phyloP scores from a whole-genome alignment of 2,888 invertebrate species.

The Dryomyza anilis region DNA sequence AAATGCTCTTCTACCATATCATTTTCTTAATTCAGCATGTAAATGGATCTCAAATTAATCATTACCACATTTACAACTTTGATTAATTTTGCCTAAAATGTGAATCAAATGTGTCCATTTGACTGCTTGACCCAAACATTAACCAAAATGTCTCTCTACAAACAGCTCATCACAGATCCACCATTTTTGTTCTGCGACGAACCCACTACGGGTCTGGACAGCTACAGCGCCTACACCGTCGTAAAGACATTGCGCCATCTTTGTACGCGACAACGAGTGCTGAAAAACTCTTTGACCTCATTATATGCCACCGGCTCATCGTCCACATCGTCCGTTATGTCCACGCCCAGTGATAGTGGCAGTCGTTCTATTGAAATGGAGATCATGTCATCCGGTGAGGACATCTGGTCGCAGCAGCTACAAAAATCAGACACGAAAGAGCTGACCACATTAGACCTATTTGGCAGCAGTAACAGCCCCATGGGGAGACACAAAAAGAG shows the following conservation, averaged over 20 bases:
- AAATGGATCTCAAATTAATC: no score
- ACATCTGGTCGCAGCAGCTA: constrained; percentile 29
- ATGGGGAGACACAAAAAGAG: constrained; percentile 64
- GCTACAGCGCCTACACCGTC: constrained; percentile 83
- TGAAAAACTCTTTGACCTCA: constrained; percentile 44
- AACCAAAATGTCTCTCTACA: neutral
- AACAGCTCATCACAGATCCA: constrained; percentile 83
- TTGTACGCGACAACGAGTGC: constrained; percentile 60
- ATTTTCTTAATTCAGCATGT: no score
- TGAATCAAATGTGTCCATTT: no score
- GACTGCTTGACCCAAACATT: neutral
- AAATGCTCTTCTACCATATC: no score
- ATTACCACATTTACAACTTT: no score
- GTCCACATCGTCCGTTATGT: constrained; percentile 32
- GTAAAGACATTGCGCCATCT: constrained; percentile 72
- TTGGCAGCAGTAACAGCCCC: constrained; percentile 40
- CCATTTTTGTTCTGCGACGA: constrained; percentile 91
- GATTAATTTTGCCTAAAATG: no score
- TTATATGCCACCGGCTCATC: constrained; percentile 51
- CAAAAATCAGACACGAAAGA: constrained; percentile 37
- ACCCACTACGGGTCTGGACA: constrained; percentile 90
- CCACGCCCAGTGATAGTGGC: constrained; percentile 41
- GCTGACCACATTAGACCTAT: constrained; percentile 45
- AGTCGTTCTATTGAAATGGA: constrained; percentile 55
- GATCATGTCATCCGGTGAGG: constrained; percentile 39